These are phyloP conservation scores for Drosophila affinis DNA, from an alignment of 2,888 invertebrate species.

Conservation along the genomic window DNA sequence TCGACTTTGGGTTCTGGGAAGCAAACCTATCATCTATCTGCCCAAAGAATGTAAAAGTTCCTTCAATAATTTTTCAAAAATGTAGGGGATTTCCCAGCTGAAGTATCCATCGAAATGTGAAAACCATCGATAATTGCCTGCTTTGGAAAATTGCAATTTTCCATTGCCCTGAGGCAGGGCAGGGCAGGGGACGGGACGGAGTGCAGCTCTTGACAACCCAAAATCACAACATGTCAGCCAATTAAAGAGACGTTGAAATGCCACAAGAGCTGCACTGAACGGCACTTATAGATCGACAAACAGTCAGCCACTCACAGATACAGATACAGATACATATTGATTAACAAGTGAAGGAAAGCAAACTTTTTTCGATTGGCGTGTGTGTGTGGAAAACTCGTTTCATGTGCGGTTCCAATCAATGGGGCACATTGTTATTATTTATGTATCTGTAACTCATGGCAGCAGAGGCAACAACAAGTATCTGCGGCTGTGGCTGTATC, in stretches of 20 bases:
- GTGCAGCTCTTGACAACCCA: slow-evolving; percentile 57
- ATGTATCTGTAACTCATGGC: slow-evolving; percentile 78
- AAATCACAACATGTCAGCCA: slow-evolving; percentile 77
- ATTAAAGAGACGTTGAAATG: slow-evolving; percentile 71
- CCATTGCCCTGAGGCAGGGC: background rate
- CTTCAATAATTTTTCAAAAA: background rate
- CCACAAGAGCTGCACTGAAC: slow-evolving; percentile 26
- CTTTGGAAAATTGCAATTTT: slow-evolving; percentile 36
- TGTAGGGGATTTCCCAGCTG: background rate
- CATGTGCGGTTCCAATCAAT: slow-evolving; percentile 63
- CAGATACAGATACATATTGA: slow-evolving; percentile 59
- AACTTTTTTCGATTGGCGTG: slow-evolving; percentile 48
- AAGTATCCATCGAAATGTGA: background rate
- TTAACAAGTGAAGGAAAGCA: slow-evolving; percentile 17
- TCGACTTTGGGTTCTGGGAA: slow-evolving; percentile 24
- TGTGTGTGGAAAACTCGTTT: slow-evolving; percentile 63
- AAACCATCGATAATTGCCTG: slow-evolving; percentile 32
- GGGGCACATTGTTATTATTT: slow-evolving; percentile 73
- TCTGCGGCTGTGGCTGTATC: slow-evolving; percentile 9
- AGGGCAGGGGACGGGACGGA: background rate
- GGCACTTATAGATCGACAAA: slow-evolving; percentile 48
- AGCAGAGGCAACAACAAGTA: slow-evolving; percentile 52
- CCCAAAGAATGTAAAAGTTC: too few species aligned
- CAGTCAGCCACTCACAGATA: slow-evolving; percentile 24
- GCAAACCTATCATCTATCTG: slow-evolving; percentile 22